These are phyloP conservation scores for Cephus rjabovi DNA, from an alignment of 2,888 invertebrate genomes.

Conservation along the genomic window DNA sequence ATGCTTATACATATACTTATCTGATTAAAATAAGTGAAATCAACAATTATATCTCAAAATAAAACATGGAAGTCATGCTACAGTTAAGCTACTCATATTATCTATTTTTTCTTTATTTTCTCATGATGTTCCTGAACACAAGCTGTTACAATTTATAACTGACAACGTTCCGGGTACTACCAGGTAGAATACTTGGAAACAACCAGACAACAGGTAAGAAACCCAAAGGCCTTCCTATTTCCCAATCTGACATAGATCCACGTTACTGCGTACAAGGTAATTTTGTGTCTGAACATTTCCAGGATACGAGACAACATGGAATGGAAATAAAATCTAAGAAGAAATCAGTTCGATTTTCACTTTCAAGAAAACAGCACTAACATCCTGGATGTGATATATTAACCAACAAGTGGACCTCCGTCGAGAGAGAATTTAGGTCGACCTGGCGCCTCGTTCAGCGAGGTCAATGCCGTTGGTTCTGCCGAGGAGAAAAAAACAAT, in stretches of 20 bases:
- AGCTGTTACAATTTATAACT: background rate
- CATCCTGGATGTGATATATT: background rate
- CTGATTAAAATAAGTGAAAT: too few relatives aligned
- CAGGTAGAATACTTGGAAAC: background rate
- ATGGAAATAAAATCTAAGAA: background rate
- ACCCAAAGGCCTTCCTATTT: too few relatives aligned
- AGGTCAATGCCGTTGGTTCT: constrained; percentile 17
- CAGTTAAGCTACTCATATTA: background rate
- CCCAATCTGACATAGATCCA: too few relatives aligned
- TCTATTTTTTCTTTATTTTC: background rate
- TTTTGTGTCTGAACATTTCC: background rate
- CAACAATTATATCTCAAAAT: too few relatives aligned
- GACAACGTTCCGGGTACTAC: background rate
- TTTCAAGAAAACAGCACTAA: background rate
- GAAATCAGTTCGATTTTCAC: background rate
- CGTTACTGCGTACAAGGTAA: background rate
- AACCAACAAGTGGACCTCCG: constrained; percentile 4
- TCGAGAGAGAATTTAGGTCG: constrained; percentile 16
- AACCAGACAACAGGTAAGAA: background rate
- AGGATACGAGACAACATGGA: background rate
- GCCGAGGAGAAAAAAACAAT: background rate
- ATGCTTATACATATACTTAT: too few relatives aligned
- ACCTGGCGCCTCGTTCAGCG: constrained; percentile 16
- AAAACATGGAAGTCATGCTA: background rate
- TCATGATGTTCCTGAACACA: background rate